Percentiles rank a stretch among this genome's conserved stretches.
These are phyloP conservation scores for Cabera pusaria DNA, from an alignment of 2,888 invertebrate species.

Conservation along the genomic window DNA sequence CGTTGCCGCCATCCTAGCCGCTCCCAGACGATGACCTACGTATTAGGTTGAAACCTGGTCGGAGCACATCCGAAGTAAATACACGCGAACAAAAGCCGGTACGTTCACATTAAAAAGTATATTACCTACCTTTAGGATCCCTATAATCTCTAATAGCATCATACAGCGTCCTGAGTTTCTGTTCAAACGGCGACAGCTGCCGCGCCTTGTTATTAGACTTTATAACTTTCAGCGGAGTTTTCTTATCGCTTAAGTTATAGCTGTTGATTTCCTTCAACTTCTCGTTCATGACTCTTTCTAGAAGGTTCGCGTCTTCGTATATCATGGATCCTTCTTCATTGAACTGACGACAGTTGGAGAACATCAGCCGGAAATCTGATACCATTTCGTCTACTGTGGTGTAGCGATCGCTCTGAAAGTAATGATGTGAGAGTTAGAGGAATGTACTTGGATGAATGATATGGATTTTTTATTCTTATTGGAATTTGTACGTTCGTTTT, in stretches of 20 bases:
- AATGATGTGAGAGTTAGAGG: too few relatives aligned
- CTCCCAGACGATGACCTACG: too few relatives aligned
- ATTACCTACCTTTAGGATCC: constrained; percentile 67
- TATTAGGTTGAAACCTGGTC: too few relatives aligned
- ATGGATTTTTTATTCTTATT: too few relatives aligned
- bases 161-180: constrained; percentile 93
- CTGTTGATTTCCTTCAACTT: constrained; percentile 90
- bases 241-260: constrained; percentile 74
- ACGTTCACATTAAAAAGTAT: background rate
- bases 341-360: constrained; percentile 97
- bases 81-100: too few relatives aligned
- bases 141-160: constrained; percentile 95
- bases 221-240: constrained; percentile 78
- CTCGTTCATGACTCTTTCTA: constrained; percentile 93
- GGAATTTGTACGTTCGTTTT: too few relatives aligned
- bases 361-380: constrained; percentile 96
- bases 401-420: constrained; percentile 88
- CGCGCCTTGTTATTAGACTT: constrained; percentile 67
- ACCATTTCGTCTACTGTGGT: constrained; percentile 92
- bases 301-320: constrained; percentile 95
- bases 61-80: too few relatives aligned
- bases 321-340: constrained; percentile 98
- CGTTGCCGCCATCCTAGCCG: too few relatives aligned
- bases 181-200: constrained; percentile 84
- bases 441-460: too few relatives aligned